phyloP scores from a whole-genome alignment of 2,888 invertebrate species.

The Hybos culiciformis region DNA sequence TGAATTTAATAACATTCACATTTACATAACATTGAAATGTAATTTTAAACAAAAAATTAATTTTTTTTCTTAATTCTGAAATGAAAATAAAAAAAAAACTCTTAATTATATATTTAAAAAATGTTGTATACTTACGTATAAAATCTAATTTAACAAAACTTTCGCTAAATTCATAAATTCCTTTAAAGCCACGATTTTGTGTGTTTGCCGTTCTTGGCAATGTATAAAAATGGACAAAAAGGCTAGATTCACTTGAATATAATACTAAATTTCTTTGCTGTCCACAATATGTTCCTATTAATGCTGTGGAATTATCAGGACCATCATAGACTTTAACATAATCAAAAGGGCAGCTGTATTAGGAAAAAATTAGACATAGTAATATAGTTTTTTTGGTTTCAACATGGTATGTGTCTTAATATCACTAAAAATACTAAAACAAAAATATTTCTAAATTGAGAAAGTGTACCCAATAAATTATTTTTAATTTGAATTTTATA shows the following conservation, averaged over 20 bases:
- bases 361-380: background rate
- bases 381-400: background rate
- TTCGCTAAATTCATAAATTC: slow-evolving; percentile 96
- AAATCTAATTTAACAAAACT: slow-evolving; percentile 95
- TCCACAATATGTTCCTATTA: slow-evolving; percentile 94
- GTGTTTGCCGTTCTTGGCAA: slow-evolving; percentile 82
- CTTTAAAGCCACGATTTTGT: slow-evolving; percentile 96
- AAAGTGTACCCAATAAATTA: no score
- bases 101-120: background rate
- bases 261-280: slow-evolving; percentile 91
- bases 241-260: slow-evolving; percentile 82
- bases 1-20: slow-evolving; percentile 2
- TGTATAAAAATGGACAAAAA: slow-evolving; percentile 85
- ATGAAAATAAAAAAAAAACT: background rate
- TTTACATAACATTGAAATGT: slow-evolving; percentile 1
- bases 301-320: slow-evolving; percentile 69
- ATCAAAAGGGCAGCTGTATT: slow-evolving; percentile 89
- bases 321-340: slow-evolving; percentile 96
- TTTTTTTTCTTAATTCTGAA: background rate
- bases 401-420: no score
- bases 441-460: no score
- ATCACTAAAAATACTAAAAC: no score
- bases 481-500: background rate
- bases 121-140: slow-evolving; percentile 36
- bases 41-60: background rate